Evolutionary conservation across 1,140 invertebrate species (phyloP).

Genomic region (Tetragnatha versicolor): DNA sequence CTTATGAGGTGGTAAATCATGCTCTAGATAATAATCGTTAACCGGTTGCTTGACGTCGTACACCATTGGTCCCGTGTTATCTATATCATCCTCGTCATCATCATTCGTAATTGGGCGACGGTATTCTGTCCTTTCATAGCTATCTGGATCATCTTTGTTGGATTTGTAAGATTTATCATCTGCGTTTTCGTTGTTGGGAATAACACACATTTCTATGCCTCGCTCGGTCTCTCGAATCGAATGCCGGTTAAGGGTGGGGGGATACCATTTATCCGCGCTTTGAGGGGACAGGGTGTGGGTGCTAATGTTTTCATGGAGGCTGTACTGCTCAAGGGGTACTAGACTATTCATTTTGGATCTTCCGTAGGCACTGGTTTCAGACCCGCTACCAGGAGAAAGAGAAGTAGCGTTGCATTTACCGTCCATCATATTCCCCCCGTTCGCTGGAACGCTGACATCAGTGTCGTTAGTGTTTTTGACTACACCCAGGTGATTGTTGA

Average conservation of each 20-base stretch:
- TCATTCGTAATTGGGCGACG: slow-evolving; percentile 26
- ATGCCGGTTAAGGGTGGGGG: slow-evolving; percentile 31
- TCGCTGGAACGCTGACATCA: slow-evolving; percentile 20
- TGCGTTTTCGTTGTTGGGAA: slow-evolving; percentile 12
- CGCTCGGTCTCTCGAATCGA: slow-evolving; percentile 39
- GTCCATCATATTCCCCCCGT: slow-evolving; percentile 21
- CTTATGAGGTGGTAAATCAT: slow-evolving; percentile 45
- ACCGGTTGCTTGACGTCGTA: slow-evolving; percentile 41
- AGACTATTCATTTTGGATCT: slow-evolving; percentile 40
- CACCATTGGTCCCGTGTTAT: slow-evolving; percentile 43
- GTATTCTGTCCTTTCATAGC: slow-evolving; percentile 40
- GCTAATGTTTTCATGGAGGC: slow-evolving; percentile 38
- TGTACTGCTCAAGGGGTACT: slow-evolving; percentile 44
- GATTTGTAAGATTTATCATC: slow-evolving; percentile 21
- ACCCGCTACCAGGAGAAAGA: slow-evolving; percentile 45
- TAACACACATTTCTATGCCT: slow-evolving; percentile 48
- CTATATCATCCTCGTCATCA: slow-evolving; percentile 40
- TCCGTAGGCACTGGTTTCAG: slow-evolving; percentile 35
- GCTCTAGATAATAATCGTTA: slow-evolving; percentile 43
- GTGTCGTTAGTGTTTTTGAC: slow-evolving; percentile 37
- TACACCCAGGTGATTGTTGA: slow-evolving; percentile 44
- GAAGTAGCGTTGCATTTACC: slow-evolving; percentile 26
- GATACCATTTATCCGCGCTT: slow-evolving; percentile 39
- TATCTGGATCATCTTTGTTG: slow-evolving; percentile 11
- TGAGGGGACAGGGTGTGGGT: neutral